These are phyloP conservation scores for Bubo scandiacus DNA, from an alignment of 2,113 vertebrate species.

Conservation along the genomic window DNA sequence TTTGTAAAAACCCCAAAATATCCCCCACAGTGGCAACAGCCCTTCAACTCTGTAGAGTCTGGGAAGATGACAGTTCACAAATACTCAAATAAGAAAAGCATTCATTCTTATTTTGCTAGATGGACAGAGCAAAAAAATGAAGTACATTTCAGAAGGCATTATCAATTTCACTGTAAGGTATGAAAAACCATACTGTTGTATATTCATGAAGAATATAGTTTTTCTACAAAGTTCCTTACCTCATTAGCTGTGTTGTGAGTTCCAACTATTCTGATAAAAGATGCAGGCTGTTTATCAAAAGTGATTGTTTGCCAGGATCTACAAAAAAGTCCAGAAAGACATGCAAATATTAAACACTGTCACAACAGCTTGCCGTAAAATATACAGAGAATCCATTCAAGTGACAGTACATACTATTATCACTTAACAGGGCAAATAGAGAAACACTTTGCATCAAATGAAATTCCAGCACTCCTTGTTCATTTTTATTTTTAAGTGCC, in stretches of 20 bases:
- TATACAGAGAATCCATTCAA: background rate
- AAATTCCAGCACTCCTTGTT: background rate
- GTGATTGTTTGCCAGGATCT: slow-evolving; percentile 95
- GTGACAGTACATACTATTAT: background rate
- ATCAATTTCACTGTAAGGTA: background rate
- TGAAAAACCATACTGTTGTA: background rate
- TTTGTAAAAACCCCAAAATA: background rate
- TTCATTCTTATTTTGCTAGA: background rate
- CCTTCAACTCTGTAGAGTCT: background rate
- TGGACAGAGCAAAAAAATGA: background rate
- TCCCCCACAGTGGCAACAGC: background rate
- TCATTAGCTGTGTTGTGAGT: slow-evolving; percentile 98
- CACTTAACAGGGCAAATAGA: background rate
- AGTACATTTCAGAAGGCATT: background rate
- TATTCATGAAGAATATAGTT: background rate
- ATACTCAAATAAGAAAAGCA: background rate
- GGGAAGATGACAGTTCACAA: background rate
- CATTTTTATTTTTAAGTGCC: background rate
- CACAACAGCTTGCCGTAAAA: background rate
- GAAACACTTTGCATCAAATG: background rate
- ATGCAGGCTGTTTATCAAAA: slow-evolving; percentile 91
- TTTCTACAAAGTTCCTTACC: slow-evolving; percentile 69
- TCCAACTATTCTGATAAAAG: slow-evolving; percentile 95
- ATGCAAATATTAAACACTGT: background rate
- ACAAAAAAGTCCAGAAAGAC: slow-evolving; percentile 14